Base-by-base conservation (phyloP, 1,140 invertebrate species). In the Platyura marginata region DNA sequence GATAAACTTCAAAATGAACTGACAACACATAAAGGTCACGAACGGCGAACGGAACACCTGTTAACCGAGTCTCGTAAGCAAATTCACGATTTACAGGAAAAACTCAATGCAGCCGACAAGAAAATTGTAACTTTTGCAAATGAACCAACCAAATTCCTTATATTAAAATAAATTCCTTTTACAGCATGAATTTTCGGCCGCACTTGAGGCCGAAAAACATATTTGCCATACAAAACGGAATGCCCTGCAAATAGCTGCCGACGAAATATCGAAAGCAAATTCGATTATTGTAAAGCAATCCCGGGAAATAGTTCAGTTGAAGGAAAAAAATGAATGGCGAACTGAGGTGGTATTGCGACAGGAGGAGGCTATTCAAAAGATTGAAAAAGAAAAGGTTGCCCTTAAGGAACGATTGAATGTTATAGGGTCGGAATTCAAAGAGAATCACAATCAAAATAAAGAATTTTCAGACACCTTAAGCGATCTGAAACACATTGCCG, bases 231-330 rank as follows among this genome's bases (percentile, higher is more conserved):
- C 54, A 1, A 61, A 61, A 35, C 48, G 56, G 1, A 50, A 59
- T 45, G 58, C 59, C 0, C 33, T 61, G 11, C 58, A 60, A 53
- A 54, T 61, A 45, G 56, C 59, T 9, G 52, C 58, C 3, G 56
- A 57, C 23, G 57, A 61, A 41, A 61, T 61, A n/a, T 46, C 54
- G 2, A 60, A 60, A 40, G 58, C 58, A 0, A 59, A 61, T 49
- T 51, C 59, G 41, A 59, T 59, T 10, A 61, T 61, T 19, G 22
- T 52, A 4, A 57, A 60, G 38, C 59, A 61, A 29, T 48, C 39
- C 13, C 50, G 52, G 32, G 55, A 61, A 21, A 21, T 61, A 9
- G 41, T 51, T 1, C 53, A 44, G 23, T 47, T 54, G 11, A 59
- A 56, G 15, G 55, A 54, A 23, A 55, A 54, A 0, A 52, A 59